Conservation (phyloP, 1,140 invertebrate genomes). For the Eurosta solidaginis region DNA sequence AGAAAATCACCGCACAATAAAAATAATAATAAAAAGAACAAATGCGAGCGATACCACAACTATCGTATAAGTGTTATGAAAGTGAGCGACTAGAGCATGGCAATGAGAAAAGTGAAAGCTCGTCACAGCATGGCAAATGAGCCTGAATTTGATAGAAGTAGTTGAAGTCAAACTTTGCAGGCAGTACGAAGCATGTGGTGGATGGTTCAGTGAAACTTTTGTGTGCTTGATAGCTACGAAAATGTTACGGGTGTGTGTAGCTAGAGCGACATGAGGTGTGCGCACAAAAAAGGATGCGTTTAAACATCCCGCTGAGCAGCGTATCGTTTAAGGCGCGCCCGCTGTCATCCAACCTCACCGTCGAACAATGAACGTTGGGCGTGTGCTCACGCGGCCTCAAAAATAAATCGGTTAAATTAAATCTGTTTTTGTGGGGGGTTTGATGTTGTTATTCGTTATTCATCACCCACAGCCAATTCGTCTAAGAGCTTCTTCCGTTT, state of each 20-base stretch:
- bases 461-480: not conserved
- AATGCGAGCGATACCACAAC: constrained; percentile 29
- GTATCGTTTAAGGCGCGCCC: constrained; percentile 10
- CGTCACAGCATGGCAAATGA: no score
- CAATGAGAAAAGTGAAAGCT: not conserved
- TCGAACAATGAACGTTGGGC: not conserved
- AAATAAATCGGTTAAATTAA: constrained; percentile 37
- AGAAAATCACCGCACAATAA: constrained; percentile 59
- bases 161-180: not conserved
- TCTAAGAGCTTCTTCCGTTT: not conserved
- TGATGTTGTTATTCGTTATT: not conserved
- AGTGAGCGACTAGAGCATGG: not conserved
- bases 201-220: not conserved
- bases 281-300: constrained; percentile 1
- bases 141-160: no score
- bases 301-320: not conserved
- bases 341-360: not conserved
- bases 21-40: constrained; percentile 58
- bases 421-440: constrained; percentile 18
- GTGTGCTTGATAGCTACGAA: not conserved
- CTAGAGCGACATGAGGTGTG: not conserved
- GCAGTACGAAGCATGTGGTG: not conserved
- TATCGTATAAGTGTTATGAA: not conserved
- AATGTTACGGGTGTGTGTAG: not conserved
- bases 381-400: constrained; percentile 7